Conservation (phyloP, 2,797 vertebrate genomes). For the Crocodylus rhombifer region DNA sequence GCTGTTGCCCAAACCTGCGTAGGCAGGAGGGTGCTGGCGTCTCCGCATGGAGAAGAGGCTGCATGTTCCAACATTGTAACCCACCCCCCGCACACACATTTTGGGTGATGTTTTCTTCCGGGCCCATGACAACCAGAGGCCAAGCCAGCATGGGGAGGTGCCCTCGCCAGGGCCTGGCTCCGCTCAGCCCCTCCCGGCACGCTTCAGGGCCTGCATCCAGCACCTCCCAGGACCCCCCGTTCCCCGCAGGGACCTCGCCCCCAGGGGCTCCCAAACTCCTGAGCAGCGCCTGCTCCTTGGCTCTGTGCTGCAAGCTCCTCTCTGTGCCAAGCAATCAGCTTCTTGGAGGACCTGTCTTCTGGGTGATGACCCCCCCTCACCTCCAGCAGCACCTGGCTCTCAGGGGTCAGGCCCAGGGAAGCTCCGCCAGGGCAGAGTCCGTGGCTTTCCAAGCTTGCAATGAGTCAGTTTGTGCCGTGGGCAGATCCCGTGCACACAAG, state of each 20-base stretch:
- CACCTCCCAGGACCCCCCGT: too few species aligned
- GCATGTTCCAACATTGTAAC: too few species aligned
- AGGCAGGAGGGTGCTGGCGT: too few species aligned
- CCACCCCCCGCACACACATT: too few species aligned
- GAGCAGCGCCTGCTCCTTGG: not conserved
- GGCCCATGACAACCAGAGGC: not conserved
- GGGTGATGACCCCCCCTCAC: not conserved
- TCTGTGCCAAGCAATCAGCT: not conserved
- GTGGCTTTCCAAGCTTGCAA: not conserved
- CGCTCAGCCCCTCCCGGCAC: too few species aligned
- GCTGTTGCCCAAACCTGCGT: too few species aligned
- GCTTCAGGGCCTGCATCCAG: too few species aligned
- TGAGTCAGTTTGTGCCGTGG: not conserved
- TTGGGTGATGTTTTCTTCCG: not conserved
- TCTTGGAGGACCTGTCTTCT: not conserved
- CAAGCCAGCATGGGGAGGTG: not conserved
- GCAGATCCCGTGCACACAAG: not conserved
- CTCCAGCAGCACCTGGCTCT: not conserved
- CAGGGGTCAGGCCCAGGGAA: accelerated
- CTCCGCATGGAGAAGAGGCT: too few species aligned
- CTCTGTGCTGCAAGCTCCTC: not conserved
- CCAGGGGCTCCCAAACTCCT: not conserved
- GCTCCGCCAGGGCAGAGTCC: not conserved
- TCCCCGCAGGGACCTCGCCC: too few species aligned
- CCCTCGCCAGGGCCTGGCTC: not conserved